These are phyloP conservation scores for Noctua fimbriata DNA, from an alignment of 2,888 invertebrate genomes.

Conservation along the genomic window DNA sequence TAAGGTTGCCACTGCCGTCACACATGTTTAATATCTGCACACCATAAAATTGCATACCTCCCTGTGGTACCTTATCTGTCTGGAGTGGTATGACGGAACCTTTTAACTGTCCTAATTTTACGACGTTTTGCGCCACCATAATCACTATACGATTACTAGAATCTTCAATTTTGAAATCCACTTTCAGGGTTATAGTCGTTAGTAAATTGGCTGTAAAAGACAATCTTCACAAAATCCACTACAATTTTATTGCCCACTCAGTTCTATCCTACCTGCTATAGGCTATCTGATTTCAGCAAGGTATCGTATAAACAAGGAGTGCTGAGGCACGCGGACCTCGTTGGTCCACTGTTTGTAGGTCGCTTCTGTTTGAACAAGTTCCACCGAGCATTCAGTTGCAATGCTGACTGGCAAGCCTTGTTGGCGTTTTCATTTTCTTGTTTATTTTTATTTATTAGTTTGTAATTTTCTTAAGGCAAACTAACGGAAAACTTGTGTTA, in stretches of 20 bases:
- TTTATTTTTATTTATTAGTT: slow-evolving; percentile 16
- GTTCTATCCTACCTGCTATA: not conserved
- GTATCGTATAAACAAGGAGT: slow-evolving; percentile 52
- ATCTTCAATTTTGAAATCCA: too few relatives aligned
- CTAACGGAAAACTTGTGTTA: not conserved
- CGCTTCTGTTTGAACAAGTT: slow-evolving; percentile 52
- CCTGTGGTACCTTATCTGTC: too few relatives aligned
- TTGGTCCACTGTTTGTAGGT: slow-evolving; percentile 54
- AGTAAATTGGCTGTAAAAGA: not conserved
- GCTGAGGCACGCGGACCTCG: slow-evolving; percentile 43
- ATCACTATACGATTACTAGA: too few relatives aligned
- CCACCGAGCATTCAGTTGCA: slow-evolving; percentile 28
- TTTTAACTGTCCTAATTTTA: too few relatives aligned
- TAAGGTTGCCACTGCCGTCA: too few relatives aligned
- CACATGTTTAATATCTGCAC: too few relatives aligned
- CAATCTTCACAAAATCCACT: slow-evolving; percentile 9
- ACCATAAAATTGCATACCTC: too few relatives aligned
- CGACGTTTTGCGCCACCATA: too few relatives aligned
- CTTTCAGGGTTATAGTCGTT: too few relatives aligned
- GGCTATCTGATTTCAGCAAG: slow-evolving; percentile 45
- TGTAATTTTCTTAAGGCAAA: slow-evolving; percentile 4
- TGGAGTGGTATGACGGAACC: too few relatives aligned
- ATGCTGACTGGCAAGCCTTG: slow-evolving; percentile 39
- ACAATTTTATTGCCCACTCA: slow-evolving; percentile 24
- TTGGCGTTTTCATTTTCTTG: slow-evolving; percentile 23